These are phyloP conservation scores for Tapirus indicus DNA, from an alignment of 2,797 vertebrate genomes.

Conservation along the genomic window DNA sequence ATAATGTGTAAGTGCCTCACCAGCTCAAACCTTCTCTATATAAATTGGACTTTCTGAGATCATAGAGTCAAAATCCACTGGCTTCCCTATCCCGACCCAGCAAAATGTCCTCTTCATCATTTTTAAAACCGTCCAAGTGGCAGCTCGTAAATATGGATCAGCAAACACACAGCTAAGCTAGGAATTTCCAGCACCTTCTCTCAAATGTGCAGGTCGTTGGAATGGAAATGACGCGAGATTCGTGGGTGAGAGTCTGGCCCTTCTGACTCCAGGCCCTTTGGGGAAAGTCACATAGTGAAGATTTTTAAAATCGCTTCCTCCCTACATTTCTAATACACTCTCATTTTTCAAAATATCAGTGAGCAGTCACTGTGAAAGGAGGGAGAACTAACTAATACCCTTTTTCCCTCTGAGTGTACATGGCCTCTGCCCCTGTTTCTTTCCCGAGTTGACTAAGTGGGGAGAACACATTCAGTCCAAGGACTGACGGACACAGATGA, in stretches of 20 bases:
- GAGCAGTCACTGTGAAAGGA: not conserved
- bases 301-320: constrained; percentile 8
- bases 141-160: constrained; percentile 18
- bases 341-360: not conserved
- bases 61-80: not conserved
- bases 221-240: not conserved
- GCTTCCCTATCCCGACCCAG: not conserved
- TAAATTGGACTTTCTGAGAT: constrained; percentile 23
- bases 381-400: not conserved
- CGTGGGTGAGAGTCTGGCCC: not conserved
- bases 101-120: not conserved
- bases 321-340: constrained; percentile 1
- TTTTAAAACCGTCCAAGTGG: not conserved
- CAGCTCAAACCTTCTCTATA: not conserved
- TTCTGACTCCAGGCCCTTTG: not conserved
- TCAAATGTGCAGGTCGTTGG: not conserved
- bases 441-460: not conserved
- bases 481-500: not conserved
- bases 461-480: not conserved
- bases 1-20: not conserved
- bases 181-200: not conserved
- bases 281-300: not conserved
- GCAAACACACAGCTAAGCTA: not conserved
- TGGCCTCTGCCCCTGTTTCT: not conserved
- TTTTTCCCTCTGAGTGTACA: not conserved